Evolutionary conservation across 1,140 invertebrate species (phyloP).

Genomic region (Apis mellifera): DNA sequence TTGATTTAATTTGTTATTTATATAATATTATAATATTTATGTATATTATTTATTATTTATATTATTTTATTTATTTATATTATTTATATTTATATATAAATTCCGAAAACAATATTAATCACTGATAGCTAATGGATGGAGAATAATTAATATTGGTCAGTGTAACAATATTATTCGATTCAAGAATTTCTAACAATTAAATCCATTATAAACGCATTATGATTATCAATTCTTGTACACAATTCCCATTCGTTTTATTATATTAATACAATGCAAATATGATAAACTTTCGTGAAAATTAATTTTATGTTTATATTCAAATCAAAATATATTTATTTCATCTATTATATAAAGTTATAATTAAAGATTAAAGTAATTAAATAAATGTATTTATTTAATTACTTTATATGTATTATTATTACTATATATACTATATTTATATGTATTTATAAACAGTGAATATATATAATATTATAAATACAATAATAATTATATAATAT

Average conservation of each 20-base stretch:
- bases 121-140: background rate
- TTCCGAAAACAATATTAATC: background rate
- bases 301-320: background rate
- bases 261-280: background rate
- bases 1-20: background rate
- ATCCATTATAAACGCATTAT: background rate
- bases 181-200: background rate
- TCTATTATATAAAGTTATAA: background rate
- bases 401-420: no score
- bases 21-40: background rate
- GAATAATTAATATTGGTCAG: background rate
- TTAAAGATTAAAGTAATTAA: background rate
- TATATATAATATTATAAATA: no score
- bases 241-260: background rate
- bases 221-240: background rate
- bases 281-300: constrained; percentile 1
- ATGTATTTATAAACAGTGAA: background rate
- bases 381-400: no score
- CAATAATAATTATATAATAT: no score
- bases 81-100: background rate
- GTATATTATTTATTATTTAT: no score
- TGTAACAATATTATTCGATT: background rate
- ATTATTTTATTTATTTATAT: no score
- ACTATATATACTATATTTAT: no score
- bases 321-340: no score